Evolutionary conservation across 2,888 invertebrate genomes (phyloP).

Genomic region (Xestoiulus laeticollis): DNA sequence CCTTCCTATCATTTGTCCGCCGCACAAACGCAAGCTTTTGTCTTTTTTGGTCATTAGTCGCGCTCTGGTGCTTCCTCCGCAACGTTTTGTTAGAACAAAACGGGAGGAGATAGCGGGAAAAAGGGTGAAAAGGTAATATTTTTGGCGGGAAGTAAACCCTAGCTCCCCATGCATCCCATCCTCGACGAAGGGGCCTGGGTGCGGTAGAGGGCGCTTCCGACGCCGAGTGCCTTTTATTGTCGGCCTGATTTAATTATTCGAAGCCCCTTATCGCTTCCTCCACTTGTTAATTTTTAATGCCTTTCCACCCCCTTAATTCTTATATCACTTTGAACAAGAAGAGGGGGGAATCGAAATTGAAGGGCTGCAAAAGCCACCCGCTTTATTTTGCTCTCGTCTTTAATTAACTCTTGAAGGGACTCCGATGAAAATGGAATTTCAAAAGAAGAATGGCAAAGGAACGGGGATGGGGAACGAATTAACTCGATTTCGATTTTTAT

Average conservation of each 20-base stretch:
- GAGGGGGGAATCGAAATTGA: not conserved
- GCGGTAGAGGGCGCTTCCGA: not conserved
- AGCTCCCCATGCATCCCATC: too few relatives aligned
- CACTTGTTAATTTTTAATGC: not conserved
- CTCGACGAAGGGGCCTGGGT: not conserved
- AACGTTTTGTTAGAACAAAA: not conserved
- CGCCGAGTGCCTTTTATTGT: not conserved
- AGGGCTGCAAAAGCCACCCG: not conserved
- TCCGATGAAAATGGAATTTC: not conserved
- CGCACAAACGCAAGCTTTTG: not conserved
- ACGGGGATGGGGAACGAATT: not conserved
- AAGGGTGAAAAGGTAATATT: too few relatives aligned
- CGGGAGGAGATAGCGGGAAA: not conserved
- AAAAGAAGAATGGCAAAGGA: not conserved
- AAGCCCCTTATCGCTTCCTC: not conserved
- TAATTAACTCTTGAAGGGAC: not conserved
- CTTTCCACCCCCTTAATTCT: not conserved
- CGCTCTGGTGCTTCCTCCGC: not conserved
- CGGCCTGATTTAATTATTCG: not conserved
- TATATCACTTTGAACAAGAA: not conserved
- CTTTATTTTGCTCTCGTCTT: not conserved
- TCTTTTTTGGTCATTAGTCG: slow-evolving; percentile 1
- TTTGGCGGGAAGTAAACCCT: not conserved
- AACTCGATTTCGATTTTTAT: too few relatives aligned
- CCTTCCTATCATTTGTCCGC: not conserved